These are phyloP conservation scores for Atrichornis clamosus DNA, from an alignment of 2,113 vertebrate species.

Conservation along the genomic window DNA sequence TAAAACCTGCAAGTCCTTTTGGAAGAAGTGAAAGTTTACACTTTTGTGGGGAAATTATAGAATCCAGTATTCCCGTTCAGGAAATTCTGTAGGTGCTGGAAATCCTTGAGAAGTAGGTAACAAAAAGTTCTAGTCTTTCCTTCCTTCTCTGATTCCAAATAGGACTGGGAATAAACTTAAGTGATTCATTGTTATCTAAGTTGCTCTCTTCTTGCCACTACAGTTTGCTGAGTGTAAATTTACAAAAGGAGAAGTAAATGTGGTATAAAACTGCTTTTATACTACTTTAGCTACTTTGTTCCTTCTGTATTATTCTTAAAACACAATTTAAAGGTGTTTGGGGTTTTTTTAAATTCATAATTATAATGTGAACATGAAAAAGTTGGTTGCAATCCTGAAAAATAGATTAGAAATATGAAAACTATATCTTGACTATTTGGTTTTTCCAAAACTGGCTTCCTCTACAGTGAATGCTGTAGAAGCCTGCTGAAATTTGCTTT, in stretches of 20 bases:
- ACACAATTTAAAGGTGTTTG: background rate
- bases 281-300: background rate
- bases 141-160: background rate
- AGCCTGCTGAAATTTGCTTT: background rate
- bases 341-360: accelerated
- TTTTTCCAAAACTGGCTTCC: background rate
- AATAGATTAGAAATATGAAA: background rate
- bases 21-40: background rate
- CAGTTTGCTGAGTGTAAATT: background rate
- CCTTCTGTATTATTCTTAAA: background rate
- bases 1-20: background rate
- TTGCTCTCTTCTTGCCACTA: background rate
- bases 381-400: background rate
- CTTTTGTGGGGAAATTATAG: background rate
- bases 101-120: background rate
- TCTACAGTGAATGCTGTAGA: background rate
- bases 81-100: background rate
- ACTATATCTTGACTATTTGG: background rate
- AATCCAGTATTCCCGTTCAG: background rate
- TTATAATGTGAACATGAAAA: background rate
- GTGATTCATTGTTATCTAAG: background rate
- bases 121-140: background rate
- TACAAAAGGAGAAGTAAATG: background rate
- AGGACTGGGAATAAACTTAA: background rate
- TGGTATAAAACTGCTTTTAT: background rate